phyloP scores from a whole-genome alignment of 2,113 vertebrate species.

The Carassius auratus region DNA sequence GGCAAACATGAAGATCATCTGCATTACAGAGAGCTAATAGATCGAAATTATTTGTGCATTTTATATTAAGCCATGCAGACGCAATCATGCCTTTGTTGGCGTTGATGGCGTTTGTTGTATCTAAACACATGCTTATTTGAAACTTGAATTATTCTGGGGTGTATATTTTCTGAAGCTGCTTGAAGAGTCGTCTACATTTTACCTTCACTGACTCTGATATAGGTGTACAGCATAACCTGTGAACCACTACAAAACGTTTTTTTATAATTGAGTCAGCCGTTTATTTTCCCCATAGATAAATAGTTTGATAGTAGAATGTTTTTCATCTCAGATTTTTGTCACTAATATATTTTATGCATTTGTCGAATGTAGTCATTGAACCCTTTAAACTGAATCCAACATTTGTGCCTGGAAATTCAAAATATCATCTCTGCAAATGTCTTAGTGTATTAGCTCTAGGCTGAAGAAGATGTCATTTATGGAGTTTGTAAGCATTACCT shows the following conservation, averaged over 20 bases:
- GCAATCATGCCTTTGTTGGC: slow-evolving; percentile 31
- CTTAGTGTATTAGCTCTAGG: neutral
- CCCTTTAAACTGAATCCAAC: neutral
- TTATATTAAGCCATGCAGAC: neutral
- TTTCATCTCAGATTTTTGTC: neutral
- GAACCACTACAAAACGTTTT: neutral
- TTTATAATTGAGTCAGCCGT: neutral
- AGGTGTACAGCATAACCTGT: neutral
- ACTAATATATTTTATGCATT: neutral
- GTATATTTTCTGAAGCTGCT: slow-evolving; percentile 13
- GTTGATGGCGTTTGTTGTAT: slow-evolving; percentile 7
- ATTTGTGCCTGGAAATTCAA: neutral
- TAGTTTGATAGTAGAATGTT: neutral
- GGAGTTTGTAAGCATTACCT: neutral
- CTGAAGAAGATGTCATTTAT: neutral
- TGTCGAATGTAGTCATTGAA: neutral
- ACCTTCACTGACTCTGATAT: neutral
- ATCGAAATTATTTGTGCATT: neutral
- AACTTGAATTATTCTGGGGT: slow-evolving; percentile 30
- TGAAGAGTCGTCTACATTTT: neutral
- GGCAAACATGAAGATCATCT: neutral
- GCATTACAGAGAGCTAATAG: neutral
- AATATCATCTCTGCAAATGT: neutral
- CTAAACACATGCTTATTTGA: slow-evolving; percentile 3
- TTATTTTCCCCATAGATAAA: neutral